Percentiles rank a stretch among this genome's conserved stretches.
phyloP scores from a whole-genome alignment of 2,113 vertebrate species.

The Echinops telfairi region DNA sequence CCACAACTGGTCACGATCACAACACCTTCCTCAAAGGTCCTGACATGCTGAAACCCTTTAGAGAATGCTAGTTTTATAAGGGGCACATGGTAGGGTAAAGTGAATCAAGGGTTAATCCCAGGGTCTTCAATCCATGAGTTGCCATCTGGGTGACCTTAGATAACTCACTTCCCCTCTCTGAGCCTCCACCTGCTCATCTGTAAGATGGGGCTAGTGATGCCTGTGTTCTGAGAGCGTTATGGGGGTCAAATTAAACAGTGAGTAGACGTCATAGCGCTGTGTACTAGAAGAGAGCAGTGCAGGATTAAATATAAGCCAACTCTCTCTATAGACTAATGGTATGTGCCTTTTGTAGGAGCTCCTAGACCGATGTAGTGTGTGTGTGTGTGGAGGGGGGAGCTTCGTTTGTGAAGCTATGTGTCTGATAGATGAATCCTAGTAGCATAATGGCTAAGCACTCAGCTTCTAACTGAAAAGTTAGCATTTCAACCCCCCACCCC shows the following conservation, averaged over 20 bases:
- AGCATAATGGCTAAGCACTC: not conserved
- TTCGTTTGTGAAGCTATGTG: not conserved
- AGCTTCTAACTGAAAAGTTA: not conserved
- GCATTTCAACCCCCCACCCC: not conserved
- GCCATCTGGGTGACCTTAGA: not conserved
- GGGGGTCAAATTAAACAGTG: not conserved
- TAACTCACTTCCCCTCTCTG: not conserved
- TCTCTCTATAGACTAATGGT: fast-evolving
- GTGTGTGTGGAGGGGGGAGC: no score
- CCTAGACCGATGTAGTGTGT: not conserved
- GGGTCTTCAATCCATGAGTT: fast-evolving
- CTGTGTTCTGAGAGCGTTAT: not conserved
- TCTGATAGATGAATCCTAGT: not conserved
- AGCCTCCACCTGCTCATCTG: not conserved
- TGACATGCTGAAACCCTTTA: fast-evolving
- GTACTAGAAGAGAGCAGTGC: fast-evolving
- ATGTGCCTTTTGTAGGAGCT: not conserved
- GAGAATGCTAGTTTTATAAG: no score
- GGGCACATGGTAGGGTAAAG: fast-evolving
- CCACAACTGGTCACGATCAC: not conserved
- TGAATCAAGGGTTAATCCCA: not conserved
- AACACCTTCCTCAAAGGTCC: not conserved
- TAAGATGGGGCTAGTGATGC: not conserved
- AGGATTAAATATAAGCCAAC: not conserved
- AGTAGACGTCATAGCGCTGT: no score